phyloP scores from a whole-genome alignment of 2,888 invertebrate species.

The Lomographa bimaculata region DNA sequence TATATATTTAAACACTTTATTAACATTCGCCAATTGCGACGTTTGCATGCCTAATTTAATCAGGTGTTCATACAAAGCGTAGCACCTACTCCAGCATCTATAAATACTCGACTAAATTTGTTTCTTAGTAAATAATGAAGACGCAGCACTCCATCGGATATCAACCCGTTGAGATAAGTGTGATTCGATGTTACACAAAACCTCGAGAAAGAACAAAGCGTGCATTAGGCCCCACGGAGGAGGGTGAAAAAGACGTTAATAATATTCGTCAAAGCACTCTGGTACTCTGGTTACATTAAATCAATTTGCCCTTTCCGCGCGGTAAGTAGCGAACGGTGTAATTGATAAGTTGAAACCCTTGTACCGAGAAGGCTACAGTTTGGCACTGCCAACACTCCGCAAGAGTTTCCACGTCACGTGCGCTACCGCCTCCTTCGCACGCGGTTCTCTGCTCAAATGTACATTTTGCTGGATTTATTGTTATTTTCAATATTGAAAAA shows the following conservation, averaged over 20 bases:
- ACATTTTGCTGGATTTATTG: conserved; percentile 33
- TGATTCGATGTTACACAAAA: conserved; percentile 76
- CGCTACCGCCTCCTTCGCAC: conserved; percentile 38
- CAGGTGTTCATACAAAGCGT: conserved; percentile 12
- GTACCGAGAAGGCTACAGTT: conserved; percentile 77
- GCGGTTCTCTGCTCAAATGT: conserved; percentile 44
- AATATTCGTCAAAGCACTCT: conserved; percentile 84
- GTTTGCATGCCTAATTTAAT: conserved; percentile 33
- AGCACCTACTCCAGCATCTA: conserved; percentile 4
- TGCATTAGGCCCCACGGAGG: conserved; percentile 69
- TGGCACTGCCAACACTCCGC: conserved; percentile 61
- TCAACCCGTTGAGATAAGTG: conserved; percentile 68
- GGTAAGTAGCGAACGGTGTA: conserved; percentile 84
- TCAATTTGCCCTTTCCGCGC: conserved; percentile 84
- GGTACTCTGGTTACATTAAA: conserved; percentile 84
- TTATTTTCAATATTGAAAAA: conserved; percentile 20
- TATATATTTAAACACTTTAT: not conserved
- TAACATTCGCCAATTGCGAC: conserved; percentile 2
- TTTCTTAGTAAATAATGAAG: conserved; percentile 23
- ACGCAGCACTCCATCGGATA: conserved; percentile 22
- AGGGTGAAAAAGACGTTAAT: conserved; percentile 83
- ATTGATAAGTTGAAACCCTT: conserved; percentile 84
- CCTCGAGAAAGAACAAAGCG: conserved; percentile 79
- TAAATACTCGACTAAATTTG: conserved; percentile 10
- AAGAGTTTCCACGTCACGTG: conserved; percentile 53